These are phyloP conservation scores for Marisa cornuarietis DNA, from an alignment of 1,140 invertebrate species.

Conservation along the genomic window DNA sequence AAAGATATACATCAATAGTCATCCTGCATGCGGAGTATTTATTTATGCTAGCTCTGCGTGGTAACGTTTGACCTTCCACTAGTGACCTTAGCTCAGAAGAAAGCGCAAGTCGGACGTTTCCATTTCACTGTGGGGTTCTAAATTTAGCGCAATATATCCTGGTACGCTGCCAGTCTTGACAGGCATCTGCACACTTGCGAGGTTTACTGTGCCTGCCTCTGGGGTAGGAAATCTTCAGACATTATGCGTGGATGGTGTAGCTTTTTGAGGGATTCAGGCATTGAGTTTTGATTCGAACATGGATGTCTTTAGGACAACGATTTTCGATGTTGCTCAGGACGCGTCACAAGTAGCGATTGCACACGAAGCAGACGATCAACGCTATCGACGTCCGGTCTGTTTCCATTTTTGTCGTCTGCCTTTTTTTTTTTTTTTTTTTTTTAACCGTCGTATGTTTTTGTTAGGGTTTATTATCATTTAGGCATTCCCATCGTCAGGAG, in stretches of 20 bases:
- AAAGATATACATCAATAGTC: too few species aligned
- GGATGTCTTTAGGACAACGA: constrained; percentile 46
- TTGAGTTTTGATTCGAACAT: constrained; percentile 7
- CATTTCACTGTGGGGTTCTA: constrained; percentile 18
- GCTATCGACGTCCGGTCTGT: constrained; percentile 42
- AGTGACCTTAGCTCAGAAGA: not conserved
- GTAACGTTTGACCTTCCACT: constrained; percentile 3
- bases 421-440: not conserved
- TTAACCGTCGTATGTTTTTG: not conserved
- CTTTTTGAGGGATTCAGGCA: not conserved
- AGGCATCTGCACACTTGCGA: not conserved
- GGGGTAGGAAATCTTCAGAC: too few species aligned
- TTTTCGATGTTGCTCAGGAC: constrained; percentile 55
- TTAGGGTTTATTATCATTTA: too few species aligned
- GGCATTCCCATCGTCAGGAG: too few species aligned
- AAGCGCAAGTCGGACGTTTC: constrained; percentile 18
- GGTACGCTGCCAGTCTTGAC: not conserved
- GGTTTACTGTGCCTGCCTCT: not conserved
- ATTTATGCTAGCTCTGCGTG: not conserved
- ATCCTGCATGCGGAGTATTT: too few species aligned
- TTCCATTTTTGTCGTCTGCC: constrained; percentile 10
- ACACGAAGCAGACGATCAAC: constrained; percentile 29
- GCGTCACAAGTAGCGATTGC: constrained; percentile 50
- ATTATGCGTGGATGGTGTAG: too few species aligned
- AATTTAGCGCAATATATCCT: not conserved